Evolutionary conservation across 2,888 invertebrate genomes (phyloP), one percentile per base, ranked within the genome.

Genomic region (Clunio marinus): DNA sequence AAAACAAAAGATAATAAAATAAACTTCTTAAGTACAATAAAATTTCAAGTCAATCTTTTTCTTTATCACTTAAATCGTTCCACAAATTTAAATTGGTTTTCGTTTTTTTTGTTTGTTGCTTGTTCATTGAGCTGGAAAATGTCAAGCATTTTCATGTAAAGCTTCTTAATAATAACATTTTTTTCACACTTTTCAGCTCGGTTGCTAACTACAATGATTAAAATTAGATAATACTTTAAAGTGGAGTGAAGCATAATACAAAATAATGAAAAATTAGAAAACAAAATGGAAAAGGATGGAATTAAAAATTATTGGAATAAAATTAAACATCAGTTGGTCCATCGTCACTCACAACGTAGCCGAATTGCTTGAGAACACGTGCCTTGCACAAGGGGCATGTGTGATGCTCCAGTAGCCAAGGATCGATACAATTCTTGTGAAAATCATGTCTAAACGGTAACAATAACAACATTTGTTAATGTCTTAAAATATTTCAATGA

Each of bases 321-420:
- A 57, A 22, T 55, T 55, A 66, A 66, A 46, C 66, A 24, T 66
- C 35, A 28, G 55, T 55, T 4, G 66, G 20, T 1, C 55, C 41
- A 13, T 55, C 32, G n/a, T 28, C 28, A 84, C 88, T 86, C 78
- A 89, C 91, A 85, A 90, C 88, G 79, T 89, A 89, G 71, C 92
- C 92, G 75, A 91, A 92, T 77, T 89, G 88, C 76, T 93, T 90
- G 70, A 96, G 84, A 73, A 96, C 96, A 80, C 96, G 96, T 86
- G 93, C 88, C 80, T 96, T 96, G 81, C 96, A 96, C 93, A 96
- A 95, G 8, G 96, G 96, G 78, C 96, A 96, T 32, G 95, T 95
- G 71, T 95, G 84, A 78, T 96, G 94, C 76, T 96, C 95, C 75
- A 96, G 81, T 70, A 96, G 83, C 96, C 96, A 96, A 17, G 95